A percentile compares a stretch with the other conserved stretches of the same genome.
Conservation (phyloP, 2,888 invertebrate species). For the Colostygia pectinataria region DNA sequence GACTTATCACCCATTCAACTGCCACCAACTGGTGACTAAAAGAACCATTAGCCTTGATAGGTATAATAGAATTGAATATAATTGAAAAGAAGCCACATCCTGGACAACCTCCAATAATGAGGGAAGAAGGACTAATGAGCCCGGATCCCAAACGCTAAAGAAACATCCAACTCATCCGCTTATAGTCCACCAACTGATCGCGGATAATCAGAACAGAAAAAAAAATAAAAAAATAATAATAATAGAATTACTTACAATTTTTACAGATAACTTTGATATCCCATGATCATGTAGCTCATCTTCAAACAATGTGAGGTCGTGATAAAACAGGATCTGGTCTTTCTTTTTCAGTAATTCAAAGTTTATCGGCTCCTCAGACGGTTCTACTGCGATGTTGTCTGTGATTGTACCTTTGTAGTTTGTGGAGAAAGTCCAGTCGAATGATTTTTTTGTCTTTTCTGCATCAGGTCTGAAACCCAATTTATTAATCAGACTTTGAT, state of each 20-base stretch:
- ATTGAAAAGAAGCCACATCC: too few relatives aligned
- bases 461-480: slow-evolving; percentile 85
- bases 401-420: slow-evolving; percentile 92
- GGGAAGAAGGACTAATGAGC: too few relatives aligned
- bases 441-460: slow-evolving; percentile 91
- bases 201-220: too few relatives aligned
- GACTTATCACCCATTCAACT: too few relatives aligned
- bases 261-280: slow-evolving; percentile 93
- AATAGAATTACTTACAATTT: slow-evolving; percentile 96
- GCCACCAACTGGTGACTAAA: too few relatives aligned
- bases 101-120: too few relatives aligned
- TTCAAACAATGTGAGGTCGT: slow-evolving; percentile 96
- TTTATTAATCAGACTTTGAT: background rate
- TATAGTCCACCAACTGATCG: too few relatives aligned
- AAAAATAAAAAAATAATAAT: background rate
- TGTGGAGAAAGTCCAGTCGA: slow-evolving; percentile 99
- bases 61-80: too few relatives aligned
- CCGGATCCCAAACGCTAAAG: too few relatives aligned
- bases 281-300: slow-evolving; percentile 99
- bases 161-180: too few relatives aligned
- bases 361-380: slow-evolving; percentile 91
- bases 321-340: slow-evolving; percentile 96
- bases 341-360: slow-evolving; percentile 93
- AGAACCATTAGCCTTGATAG: too few relatives aligned
- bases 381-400: slow-evolving; percentile 82